Evolutionary conservation across 2,113 vertebrate genomes (phyloP), one percentile per base, ranked within the genome.

Genomic region (Heterochromis multidens): DNA sequence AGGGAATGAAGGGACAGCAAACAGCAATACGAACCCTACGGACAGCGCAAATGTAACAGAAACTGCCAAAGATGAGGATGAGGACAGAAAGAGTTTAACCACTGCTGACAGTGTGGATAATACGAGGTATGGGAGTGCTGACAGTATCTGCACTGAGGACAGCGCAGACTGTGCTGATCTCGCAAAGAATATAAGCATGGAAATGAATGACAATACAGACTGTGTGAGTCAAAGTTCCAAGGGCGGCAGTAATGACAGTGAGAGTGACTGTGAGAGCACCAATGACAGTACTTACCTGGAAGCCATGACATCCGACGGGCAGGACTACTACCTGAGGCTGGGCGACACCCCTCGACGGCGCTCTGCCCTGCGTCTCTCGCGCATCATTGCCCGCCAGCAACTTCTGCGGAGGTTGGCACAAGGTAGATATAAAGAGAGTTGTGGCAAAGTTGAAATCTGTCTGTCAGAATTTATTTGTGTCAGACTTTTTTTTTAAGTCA

Each of bases 321-420:
- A 95, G 70, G 86, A 94, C 7, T 77, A 94, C 83, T 96, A 95
- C 93, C 94, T 96, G 90, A 93, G 96, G 84, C 92, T 95, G 87
- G 94, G 94, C 2, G 81, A 90, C 63, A 94, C 90, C 19, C 93
- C 89, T 16, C 87, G 84, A 1, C 89, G 92, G 8, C 94, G 95
- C 43, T 96, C 96, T 0, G 94, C 94, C 80, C 92, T 96, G 54
- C 95, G 95, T 2, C 93, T 96, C 80, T 95, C 95, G 0, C 95
- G 95, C 70, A 94, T 96, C 84, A 93, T 96, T 3, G 92, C 95
- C 33, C 93, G 96, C 56, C 77, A 95, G 74, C 95, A 95, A 89
- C 92, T 96, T 76, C 90, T 96, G 1, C 67, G 80, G 70, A 94
- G 83, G 89, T 89, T 96, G 85, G 82, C 78, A 72, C 92, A 91